Conservation (phyloP, 2,797 vertebrate species). For the Sebastes jordani region DNA sequence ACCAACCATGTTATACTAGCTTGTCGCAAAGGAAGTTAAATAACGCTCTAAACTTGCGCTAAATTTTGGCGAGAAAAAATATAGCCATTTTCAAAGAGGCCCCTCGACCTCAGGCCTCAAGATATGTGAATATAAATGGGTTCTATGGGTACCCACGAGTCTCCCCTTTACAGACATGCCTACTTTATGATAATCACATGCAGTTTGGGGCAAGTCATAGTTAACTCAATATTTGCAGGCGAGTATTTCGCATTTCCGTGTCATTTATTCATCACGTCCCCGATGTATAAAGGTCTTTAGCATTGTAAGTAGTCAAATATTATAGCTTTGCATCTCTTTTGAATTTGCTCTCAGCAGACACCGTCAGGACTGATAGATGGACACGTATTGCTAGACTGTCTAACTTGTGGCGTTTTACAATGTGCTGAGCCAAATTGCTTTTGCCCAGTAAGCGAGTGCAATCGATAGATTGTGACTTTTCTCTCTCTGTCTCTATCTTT, state of each 20-base stretch:
- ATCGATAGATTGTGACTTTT: slow-evolving; percentile 33
- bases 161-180: too few species aligned
- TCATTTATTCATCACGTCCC: too few species aligned
- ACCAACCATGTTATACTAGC: too few species aligned
- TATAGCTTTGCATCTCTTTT: not conserved
- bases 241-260: too few species aligned
- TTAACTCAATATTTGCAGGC: too few species aligned
- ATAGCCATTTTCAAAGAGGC: too few species aligned
- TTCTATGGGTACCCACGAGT: too few species aligned
- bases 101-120: fast-evolving
- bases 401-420: slow-evolving; percentile 1
- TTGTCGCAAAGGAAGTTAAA: fast-evolving
- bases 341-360: not conserved
- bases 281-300: not conserved
- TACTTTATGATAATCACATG: fast-evolving
- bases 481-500: slow-evolving; percentile 12
- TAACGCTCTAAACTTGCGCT: too few species aligned
- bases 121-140: too few species aligned
- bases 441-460: slow-evolving; percentile 19
- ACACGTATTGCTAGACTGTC: slow-evolving; percentile 14
- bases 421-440: slow-evolving; percentile 26
- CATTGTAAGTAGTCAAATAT: not conserved
- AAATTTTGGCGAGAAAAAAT: fast-evolving
- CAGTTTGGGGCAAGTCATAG: too few species aligned
- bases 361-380: slow-evolving; percentile 19